Evolutionary conservation across 1,140 invertebrate species (phyloP), one percentile per base, ranked within the genome.

Genomic region (Brachionus angularis): DNA sequence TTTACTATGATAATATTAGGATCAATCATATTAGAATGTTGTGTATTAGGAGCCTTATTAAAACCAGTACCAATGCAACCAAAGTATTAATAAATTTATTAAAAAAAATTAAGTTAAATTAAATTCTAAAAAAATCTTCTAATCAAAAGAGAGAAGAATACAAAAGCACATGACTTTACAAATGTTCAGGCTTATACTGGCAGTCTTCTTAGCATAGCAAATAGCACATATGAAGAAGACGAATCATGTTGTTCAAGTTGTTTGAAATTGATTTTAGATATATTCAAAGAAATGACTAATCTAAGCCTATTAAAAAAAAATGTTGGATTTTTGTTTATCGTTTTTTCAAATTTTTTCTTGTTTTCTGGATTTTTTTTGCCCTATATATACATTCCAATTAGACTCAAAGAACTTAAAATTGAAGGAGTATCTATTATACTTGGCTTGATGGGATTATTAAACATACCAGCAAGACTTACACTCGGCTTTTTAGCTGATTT

Each of bases 1-100:
- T 76, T 77, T 8, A 67, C 62, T 1, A 4, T 67, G 14, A 36
- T 67, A 3, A 50, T 67, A 16, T 33, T 67, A 18, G 62, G 62
- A 12, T 29, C 62, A 3, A 21, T 67, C 21, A 67, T 67, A 47
- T n/a, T 67, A 10, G 27, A 67, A 47, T 67, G 62, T 29, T 67
- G 62, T 34, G 8, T 67, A 67, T 47, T 67, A 42, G 62, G 62
- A 0, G 62, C 62, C 21, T 36, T 67, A 2, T 23, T 67, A n/a
- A 5, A 42, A 50, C 62, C 62, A 23, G 62, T 50, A 23, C 62
- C 62, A 23, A 58, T 34, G 0, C 36, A 58, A 33, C 53, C 53
- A 0, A 58, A n/a, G n/a, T n/a, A n/a, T n/a, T n/a, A n/a, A n/a
- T n/a, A n/a, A n/a, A n/a, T n/a, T n/a, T n/a, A n/a, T n/a, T n/a